phyloP scores from a whole-genome alignment of 2,888 invertebrate species.

The Noctua janthe region DNA sequence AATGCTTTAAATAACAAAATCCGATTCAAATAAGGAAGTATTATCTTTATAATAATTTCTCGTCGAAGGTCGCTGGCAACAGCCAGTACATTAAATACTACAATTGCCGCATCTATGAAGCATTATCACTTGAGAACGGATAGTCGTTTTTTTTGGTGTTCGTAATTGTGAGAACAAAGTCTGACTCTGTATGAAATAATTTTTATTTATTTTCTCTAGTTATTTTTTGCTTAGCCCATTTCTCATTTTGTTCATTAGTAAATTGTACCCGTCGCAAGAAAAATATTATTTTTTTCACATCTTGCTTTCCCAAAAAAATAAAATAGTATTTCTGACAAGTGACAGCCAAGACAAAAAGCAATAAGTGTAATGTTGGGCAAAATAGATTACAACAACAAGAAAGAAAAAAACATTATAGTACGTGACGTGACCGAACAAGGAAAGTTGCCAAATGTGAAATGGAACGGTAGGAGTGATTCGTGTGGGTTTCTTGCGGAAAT shows the following conservation, averaged over 20 bases:
- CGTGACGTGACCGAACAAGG: conserved; percentile 1
- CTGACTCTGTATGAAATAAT: too few species aligned
- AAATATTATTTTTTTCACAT: not conserved
- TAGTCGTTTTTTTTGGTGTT: not conserved
- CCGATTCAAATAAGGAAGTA: too few species aligned
- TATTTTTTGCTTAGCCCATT: not conserved
- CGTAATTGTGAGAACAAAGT: too few species aligned
- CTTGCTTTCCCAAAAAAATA: not conserved
- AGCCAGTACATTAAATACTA: not conserved
- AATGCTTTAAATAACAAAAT: too few species aligned
- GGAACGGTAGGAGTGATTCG: not conserved
- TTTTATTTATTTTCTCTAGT: not conserved
- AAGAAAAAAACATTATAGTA: not conserved
- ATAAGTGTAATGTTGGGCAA: conserved; percentile 10
- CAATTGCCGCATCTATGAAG: not conserved
- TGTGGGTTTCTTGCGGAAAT: not conserved
- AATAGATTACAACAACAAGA: conserved; percentile 4
- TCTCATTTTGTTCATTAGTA: not conserved
- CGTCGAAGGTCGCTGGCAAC: too few species aligned
- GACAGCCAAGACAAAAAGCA: not conserved
- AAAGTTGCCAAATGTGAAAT: not conserved
- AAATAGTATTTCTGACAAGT: not conserved
- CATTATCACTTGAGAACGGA: not conserved
- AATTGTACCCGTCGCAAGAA: not conserved
- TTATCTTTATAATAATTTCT: too few species aligned